A percentile compares a stretch with the other conserved stretches of the same genome.
Conservation (phyloP, 2,113 vertebrate species). For the Furnarius figulus region DNA sequence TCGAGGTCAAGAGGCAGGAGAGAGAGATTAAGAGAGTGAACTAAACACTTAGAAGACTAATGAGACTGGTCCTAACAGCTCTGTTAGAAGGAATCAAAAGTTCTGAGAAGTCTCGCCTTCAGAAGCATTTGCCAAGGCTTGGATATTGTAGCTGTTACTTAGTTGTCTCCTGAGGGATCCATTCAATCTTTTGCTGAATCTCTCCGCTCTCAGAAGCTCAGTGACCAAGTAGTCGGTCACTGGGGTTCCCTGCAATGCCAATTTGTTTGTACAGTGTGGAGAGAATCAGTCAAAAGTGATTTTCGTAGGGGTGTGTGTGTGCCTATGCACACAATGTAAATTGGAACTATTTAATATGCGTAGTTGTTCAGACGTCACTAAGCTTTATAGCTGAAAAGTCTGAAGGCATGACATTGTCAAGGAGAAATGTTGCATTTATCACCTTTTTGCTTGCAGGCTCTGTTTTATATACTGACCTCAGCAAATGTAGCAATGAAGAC, state of each 20-base stretch:
- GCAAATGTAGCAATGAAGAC: constrained; percentile 7
- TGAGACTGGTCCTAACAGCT: not conserved
- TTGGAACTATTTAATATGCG: not conserved
- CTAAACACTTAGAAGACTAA: not conserved
- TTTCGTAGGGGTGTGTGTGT: too few species aligned
- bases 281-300: not conserved
- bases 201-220: not conserved
- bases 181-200: not conserved
- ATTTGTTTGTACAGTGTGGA: not conserved
- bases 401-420: constrained; percentile 2
- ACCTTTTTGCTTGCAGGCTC: constrained; percentile 11
- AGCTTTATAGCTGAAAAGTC: not conserved
- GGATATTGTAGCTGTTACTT: not conserved
- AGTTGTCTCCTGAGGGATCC: not conserved
- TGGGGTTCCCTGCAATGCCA: not conserved
- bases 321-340: not conserved
- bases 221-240: not conserved
- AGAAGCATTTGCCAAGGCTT: not conserved
- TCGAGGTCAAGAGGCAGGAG: not conserved
- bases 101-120: not conserved
- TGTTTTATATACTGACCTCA: constrained; percentile 18
- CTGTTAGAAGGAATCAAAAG: not conserved
- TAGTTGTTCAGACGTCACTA: not conserved
- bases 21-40: not conserved
- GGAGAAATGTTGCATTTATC: constrained; percentile 2